Evolutionary conservation across 2,797 vertebrate genomes (phyloP), one percentile per base, ranked within the genome.

Genomic region (Hypotaenidia okinawae): DNA sequence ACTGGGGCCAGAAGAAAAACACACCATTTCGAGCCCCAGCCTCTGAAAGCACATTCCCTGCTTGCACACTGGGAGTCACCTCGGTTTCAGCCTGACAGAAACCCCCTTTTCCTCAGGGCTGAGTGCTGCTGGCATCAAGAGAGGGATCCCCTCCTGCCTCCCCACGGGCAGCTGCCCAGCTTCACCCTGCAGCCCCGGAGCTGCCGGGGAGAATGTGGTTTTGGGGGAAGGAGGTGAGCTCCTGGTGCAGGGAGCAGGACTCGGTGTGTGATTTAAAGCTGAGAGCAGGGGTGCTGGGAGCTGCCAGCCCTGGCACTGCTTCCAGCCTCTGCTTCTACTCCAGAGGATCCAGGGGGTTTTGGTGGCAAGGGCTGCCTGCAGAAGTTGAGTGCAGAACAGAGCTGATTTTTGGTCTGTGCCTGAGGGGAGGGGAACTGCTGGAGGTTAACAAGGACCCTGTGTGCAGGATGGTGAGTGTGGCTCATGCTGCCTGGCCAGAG

Each of bases 1-100:
- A 97, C 95, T 1, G 0, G 37, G 84, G 96, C 97, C 97, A 97
- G 95, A 85, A 97, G 96, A 94, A 96, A 45, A 96, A 90, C 57
- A 30, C 93, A 94, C 93, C 92, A 84, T 95, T 91, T 91, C 82
- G 59, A 90, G 92, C 64, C 54, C 52, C 12, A 32, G 2, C 16
- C 92, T 95, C 95, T 93, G 61, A 91, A 69, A 78, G 82, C 10
- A 3, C 87, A 12, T 95, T 95, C 82, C 86, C 75, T 3, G 5
- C 93, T 92, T 41, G 24, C 88, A 54, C 74, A 66, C 80, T 95
- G 81, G 84, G 90, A 93, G 89, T 90, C 94, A 87, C 93, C 93
- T 90, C 49, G 13, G 82, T 54, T 88, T 61, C 94, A 87, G 83
- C 59, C 74, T 81, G 80, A 93, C 66, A 97, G 87, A 94, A 92